A percentile compares a stretch with the other conserved stretches of the same genome.
These are phyloP conservation scores for Bradynema listronoti DNA, from an alignment of 1,140 invertebrate species.

Conservation along the genomic window DNA sequence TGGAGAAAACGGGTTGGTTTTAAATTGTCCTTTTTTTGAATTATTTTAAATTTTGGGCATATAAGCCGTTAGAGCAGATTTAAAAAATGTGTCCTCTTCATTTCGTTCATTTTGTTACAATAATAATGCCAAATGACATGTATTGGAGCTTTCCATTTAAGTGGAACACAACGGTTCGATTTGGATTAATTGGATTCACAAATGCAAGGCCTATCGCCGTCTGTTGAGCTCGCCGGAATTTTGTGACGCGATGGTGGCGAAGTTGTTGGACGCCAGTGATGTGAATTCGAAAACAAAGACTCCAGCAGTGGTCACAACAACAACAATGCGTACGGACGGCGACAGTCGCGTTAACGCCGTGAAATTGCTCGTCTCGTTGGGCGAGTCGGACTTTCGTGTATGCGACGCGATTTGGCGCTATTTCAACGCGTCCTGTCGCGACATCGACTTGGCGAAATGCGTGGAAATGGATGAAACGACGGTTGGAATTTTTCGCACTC, in stretches of 20 bases:
- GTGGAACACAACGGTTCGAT: slow-evolving; percentile 14
- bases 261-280: background rate
- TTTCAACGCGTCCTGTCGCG: slow-evolving; percentile 12
- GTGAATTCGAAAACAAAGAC: too few species aligned
- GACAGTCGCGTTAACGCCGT: slow-evolving; percentile 10
- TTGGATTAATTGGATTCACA: slow-evolving; percentile 13
- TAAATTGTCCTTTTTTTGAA: too few species aligned
- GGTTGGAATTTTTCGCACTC: slow-evolving; percentile 78
- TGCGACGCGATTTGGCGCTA: slow-evolving; percentile 36
- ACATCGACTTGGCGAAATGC: slow-evolving; percentile 33
- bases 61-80: too few species aligned
- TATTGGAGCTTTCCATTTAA: background rate
- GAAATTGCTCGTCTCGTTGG: slow-evolving; percentile 13
- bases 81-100: too few species aligned
- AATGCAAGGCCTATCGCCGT: background rate
- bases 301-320: too few species aligned
- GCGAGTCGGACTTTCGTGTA: slow-evolving; percentile 9
- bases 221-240: slow-evolving; percentile 10
- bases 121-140: background rate
- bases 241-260: slow-evolving; percentile 7
- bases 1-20: too few species aligned
- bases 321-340: too few species aligned
- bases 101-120: too few species aligned
- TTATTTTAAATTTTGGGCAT: too few species aligned
- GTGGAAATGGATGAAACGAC: slow-evolving; percentile 64